Base-by-base conservation (phyloP, 2,888 invertebrate genomes). In the Dione vanillae region DNA sequence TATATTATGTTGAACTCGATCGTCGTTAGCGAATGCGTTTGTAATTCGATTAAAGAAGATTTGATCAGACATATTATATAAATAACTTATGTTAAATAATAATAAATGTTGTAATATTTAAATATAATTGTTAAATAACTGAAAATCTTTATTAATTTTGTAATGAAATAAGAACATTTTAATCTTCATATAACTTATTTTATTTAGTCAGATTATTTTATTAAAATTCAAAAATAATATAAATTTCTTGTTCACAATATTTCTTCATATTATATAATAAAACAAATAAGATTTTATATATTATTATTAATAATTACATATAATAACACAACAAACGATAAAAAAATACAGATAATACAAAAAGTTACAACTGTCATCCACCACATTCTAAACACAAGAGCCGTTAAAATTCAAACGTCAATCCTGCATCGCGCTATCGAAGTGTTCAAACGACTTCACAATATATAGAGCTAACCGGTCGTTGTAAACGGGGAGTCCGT, bases 371-470 rank as follows among this genome's bases (percentile, higher is more conserved):
- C 41, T 49, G 16, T 49, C 47, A 19, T 19, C 8, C 19, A 35
- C n/a, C 6, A 9, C 11, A 6, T 14, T 3, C 6, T 10, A 2
- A 3, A 5, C 9, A 49, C 19, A 35, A 35, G 27, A 54, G 35
- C 54, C 35, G 54, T 54, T 54, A n/a, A 10, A 27, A 20, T 35
- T 19, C 6, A 35, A 76, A 77, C 75, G 51, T 37, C n/a, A 61
- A 51, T 68, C 65, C 81, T 85, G 65, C 68, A 82, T 80, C 83
- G 76, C 85, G 82, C 76, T 79, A 74, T 69, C 54, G 70, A 78
- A 74, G 66, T 83, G 82, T 80, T 79, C 59, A 12, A 10, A 40
- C 2, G 16, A 1, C 40, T 51, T 76, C 10, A n/a, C 74, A 51
- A 76, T 80, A 80, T 75, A 80, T 80, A 80, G 61, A 69, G 43